Conservation (phyloP, 2,113 vertebrate genomes). For the Epinephelus moara region DNA sequence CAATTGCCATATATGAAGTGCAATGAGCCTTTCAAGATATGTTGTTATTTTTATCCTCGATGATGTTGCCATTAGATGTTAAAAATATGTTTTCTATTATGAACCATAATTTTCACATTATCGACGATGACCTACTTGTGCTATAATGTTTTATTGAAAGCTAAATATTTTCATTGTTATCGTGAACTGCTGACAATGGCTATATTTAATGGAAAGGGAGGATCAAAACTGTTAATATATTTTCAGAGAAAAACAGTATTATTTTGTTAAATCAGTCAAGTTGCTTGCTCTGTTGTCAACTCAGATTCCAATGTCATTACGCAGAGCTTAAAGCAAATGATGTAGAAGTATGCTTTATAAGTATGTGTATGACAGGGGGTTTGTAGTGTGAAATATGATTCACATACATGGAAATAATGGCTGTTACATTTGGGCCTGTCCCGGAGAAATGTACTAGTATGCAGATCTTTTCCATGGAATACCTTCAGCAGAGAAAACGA, state of each 20-base stretch:
- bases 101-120: constrained; percentile 81
- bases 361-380: constrained; percentile 78
- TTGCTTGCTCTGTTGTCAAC: constrained; percentile 88
- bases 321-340: constrained; percentile 85
- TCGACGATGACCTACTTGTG: constrained; percentile 75
- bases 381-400: constrained; percentile 54
- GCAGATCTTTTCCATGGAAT: constrained; percentile 73
- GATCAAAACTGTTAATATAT: constrained; percentile 85
- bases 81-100: constrained; percentile 84
- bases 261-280: constrained; percentile 86
- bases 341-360: constrained; percentile 88
- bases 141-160: constrained; percentile 83
- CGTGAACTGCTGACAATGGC: constrained; percentile 81
- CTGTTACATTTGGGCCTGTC: constrained; percentile 48
- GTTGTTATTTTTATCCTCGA: constrained; percentile 84
- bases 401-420: constrained; percentile 40
- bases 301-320: constrained; percentile 80
- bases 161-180: constrained; percentile 85
- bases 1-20: constrained; percentile 90
- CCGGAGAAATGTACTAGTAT: constrained; percentile 66
- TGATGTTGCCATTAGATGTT: constrained; percentile 82
- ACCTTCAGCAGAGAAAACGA: constrained; percentile 51
- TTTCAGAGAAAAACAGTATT: constrained; percentile 87
- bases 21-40: constrained; percentile 89
- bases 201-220: constrained; percentile 81